Conservation (phyloP, 2,888 invertebrate species). For the Morpho achilles region DNA sequence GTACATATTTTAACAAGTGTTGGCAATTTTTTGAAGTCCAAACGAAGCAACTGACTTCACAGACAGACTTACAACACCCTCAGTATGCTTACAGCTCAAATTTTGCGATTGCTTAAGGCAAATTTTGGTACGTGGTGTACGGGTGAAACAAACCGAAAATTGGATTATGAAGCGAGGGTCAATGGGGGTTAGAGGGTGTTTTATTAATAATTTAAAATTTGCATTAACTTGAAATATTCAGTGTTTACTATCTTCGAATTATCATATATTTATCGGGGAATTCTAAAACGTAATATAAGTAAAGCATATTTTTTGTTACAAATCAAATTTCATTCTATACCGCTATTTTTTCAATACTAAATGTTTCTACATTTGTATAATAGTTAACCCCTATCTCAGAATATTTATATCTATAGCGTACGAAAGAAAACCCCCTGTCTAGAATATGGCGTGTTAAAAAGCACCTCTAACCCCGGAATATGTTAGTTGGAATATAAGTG, state of each 20-base stretch:
- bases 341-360: no score
- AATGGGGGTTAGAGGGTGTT: background rate
- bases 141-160: background rate
- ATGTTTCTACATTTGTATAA: no score
- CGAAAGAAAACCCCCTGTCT: no score
- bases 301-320: no score
- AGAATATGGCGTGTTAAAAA: background rate
- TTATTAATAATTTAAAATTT: background rate
- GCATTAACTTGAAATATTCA: no score
- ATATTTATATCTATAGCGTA: no score
- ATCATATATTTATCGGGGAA: no score
- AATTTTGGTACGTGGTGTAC: background rate
- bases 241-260: no score
- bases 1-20: no score
- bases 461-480: background rate
- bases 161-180: background rate
- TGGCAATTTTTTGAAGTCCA: background rate
- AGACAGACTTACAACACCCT: background rate
- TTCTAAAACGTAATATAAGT: no score
- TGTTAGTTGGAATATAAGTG: slow-evolving; percentile 2
- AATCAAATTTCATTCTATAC: no score
- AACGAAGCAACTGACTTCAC: background rate
- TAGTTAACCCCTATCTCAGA: no score
- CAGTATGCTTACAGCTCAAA: background rate
- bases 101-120: background rate